phyloP scores from a whole-genome alignment of 2,113 vertebrate species.

The Chlorocebus sabaeus region DNA sequence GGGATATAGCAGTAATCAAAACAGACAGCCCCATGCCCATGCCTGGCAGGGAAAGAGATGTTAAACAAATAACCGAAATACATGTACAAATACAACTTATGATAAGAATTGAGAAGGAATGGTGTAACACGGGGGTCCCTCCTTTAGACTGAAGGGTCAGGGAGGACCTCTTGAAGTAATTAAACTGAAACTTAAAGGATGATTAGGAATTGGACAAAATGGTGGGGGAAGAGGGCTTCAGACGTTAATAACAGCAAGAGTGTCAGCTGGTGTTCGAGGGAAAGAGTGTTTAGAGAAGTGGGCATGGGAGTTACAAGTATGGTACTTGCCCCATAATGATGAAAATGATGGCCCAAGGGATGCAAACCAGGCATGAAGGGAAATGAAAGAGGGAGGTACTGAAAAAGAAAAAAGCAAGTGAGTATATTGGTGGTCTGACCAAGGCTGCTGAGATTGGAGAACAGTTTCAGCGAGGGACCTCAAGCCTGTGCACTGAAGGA shows the following conservation, averaged over 20 bases:
- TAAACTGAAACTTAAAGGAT: background rate
- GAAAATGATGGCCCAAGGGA: background rate
- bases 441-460: background rate
- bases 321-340: background rate
- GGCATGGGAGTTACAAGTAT: background rate
- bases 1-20: background rate
- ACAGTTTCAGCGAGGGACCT: no score
- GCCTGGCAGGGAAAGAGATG: background rate
- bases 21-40: background rate
- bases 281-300: background rate
- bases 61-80: background rate
- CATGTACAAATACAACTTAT: background rate
- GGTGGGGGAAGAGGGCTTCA: background rate
- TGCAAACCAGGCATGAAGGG: background rate
- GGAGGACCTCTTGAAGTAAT: background rate
- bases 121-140: background rate
- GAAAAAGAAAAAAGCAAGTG: background rate
- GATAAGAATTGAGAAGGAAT: background rate
- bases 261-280: background rate
- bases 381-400: background rate
- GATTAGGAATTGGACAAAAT: background rate
- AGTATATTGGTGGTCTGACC: rapidly evolving
- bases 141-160: background rate
- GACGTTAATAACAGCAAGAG: background rate
- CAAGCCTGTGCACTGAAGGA: background rate